Conservation (phyloP, 2,888 invertebrate species). For the Orchestes rusci region DNA sequence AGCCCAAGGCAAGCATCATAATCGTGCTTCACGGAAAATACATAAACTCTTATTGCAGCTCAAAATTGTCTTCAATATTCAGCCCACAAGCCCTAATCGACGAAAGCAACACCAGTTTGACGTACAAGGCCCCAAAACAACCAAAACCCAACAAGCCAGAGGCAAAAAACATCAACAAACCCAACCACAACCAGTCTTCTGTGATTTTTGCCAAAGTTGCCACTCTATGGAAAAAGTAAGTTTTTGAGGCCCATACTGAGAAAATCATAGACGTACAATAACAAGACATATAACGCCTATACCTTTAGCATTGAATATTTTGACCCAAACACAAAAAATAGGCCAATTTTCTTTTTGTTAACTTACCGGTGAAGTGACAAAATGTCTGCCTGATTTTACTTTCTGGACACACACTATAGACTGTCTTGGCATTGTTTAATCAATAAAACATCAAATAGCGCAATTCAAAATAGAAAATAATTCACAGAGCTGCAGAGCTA, state of each 20-base stretch:
- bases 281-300: no score
- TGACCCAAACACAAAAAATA: no score
- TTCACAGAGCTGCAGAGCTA: no score
- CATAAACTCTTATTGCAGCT: slow-evolving; percentile 5
- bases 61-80: slow-evolving; percentile 20
- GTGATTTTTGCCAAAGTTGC: slow-evolving; percentile 21
- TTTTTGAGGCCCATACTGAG: background rate
- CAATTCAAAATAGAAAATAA: no score
- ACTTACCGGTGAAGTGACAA: no score
- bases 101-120: slow-evolving; percentile 11
- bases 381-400: no score
- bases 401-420: no score
- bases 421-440: no score
- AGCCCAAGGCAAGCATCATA: slow-evolving; percentile 12
- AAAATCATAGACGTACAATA: no score
- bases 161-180: background rate
- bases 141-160: slow-evolving; percentile 7
- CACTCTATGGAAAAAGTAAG: slow-evolving; percentile 17
- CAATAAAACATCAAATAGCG: no score
- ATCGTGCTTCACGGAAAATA: background rate
- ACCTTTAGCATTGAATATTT: no score
- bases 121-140: slow-evolving; percentile 23
- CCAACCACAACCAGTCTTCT: slow-evolving; percentile 9
- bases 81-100: slow-evolving; percentile 2
- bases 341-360: no score